Conservation (phyloP, 2,113 vertebrate genomes). For the Orycteropus afer region DNA sequence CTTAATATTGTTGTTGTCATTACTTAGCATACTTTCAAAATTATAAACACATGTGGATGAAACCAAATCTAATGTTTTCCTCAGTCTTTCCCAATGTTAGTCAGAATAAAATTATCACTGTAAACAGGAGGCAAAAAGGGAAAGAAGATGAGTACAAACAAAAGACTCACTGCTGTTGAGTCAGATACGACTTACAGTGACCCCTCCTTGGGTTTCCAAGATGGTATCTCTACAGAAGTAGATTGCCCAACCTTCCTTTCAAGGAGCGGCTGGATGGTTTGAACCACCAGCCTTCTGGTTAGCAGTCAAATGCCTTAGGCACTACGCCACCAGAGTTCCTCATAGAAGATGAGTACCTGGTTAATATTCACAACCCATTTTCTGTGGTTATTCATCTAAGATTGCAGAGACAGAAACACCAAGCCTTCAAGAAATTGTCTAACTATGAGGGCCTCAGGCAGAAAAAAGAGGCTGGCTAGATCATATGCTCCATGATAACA, state of each 20-base stretch:
- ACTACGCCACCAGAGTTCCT: too few species aligned
- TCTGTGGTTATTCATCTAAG: background rate
- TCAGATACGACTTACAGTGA: too few species aligned
- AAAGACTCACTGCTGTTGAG: too few species aligned
- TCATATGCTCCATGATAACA: background rate
- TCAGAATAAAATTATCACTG: background rate
- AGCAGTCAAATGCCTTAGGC: too few species aligned
- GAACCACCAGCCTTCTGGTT: too few species aligned
- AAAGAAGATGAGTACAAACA: background rate
- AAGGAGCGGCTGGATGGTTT: too few species aligned
- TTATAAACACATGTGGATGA: background rate
- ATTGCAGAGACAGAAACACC: background rate
- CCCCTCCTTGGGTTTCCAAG: too few species aligned
- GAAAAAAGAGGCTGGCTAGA: background rate
- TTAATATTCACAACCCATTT: background rate
- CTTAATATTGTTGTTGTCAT: background rate
- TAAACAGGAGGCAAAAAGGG: background rate
- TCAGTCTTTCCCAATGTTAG: background rate
- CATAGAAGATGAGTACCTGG: background rate
- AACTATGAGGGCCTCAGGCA: background rate
- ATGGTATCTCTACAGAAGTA: too few species aligned
- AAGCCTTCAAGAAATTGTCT: background rate
- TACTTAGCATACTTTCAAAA: background rate
- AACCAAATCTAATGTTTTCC: background rate
- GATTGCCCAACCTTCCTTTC: too few species aligned